These are phyloP conservation scores for Ophion ellenae DNA, from an alignment of 2,888 invertebrate species.

Conservation along the genomic window DNA sequence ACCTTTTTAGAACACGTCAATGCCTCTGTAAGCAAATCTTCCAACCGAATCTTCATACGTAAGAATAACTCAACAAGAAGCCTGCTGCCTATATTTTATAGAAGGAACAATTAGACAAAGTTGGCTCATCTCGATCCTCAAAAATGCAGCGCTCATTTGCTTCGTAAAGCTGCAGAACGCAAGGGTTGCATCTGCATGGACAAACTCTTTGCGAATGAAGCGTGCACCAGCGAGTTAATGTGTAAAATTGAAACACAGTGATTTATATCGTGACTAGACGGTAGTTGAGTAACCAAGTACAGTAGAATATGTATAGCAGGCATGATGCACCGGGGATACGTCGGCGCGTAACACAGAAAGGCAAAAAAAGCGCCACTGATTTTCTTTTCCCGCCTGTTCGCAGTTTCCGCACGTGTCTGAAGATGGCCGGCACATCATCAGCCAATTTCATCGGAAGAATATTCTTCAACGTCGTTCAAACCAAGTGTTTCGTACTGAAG, in stretches of 20 bases:
- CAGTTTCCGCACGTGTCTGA: constrained; percentile 97
- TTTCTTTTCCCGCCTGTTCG: constrained; percentile 75
- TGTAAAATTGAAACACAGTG: not conserved
- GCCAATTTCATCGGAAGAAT: constrained; percentile 96
- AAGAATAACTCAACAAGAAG: too few relatives aligned
- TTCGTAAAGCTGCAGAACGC: too few relatives aligned
- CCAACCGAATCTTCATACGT: too few relatives aligned
- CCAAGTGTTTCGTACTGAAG: constrained; percentile 95
- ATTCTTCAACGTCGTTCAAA: constrained; percentile 98
- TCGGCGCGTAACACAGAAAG: not conserved
- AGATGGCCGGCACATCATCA: constrained; percentile 93
- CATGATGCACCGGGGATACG: constrained; percentile 2
- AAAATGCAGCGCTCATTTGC: too few relatives aligned
- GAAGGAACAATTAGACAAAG: too few relatives aligned
- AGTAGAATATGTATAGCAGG: constrained; percentile 8
- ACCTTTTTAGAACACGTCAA: too few relatives aligned
- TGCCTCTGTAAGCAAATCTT: too few relatives aligned
- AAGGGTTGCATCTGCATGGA: not conserved
- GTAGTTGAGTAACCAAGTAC: not conserved
- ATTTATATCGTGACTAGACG: not conserved
- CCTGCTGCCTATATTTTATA: too few relatives aligned
- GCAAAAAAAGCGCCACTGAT: constrained; percentile 35
- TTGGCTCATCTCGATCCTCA: too few relatives aligned
- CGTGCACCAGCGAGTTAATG: not conserved
- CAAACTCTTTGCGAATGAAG: not conserved